These are phyloP conservation scores for Trichonephila clavipes DNA, from an alignment of 1,140 invertebrate genomes.

Conservation along the genomic window DNA sequence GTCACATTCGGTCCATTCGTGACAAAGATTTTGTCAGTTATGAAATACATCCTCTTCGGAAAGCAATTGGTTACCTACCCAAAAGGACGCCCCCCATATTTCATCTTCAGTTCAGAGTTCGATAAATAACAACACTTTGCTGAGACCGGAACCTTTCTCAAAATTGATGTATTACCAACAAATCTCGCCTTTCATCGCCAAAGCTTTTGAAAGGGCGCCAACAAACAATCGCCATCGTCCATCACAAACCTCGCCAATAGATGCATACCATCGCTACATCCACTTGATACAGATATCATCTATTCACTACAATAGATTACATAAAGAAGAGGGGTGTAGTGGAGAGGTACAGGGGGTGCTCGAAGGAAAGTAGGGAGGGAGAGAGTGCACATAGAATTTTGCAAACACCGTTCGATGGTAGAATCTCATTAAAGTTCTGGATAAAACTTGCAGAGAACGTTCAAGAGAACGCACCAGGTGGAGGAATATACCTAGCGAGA, in stretches of 20 bases:
- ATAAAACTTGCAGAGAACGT: conserved; percentile 70
- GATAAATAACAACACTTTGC: conserved; percentile 39
- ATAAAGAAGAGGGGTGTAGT: conserved; percentile 47
- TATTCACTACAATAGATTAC: conserved; percentile 70
- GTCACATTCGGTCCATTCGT: background rate
- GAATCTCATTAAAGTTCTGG: conserved; percentile 74
- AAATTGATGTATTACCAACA: conserved; percentile 61
- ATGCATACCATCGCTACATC: background rate
- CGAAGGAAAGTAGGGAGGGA: background rate
- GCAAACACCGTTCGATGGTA: conserved; percentile 66
- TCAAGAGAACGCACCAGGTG: conserved; percentile 61
- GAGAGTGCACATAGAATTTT: conserved; percentile 68
- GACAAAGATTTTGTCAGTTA: conserved; percentile 41
- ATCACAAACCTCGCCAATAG: conserved; percentile 72
- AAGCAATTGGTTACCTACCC: conserved; percentile 18
- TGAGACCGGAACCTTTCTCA: background rate
- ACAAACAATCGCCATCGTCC: conserved; percentile 70
- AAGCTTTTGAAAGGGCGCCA: conserved; percentile 51
- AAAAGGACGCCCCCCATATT: background rate
- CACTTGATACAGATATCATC: conserved; percentile 75
- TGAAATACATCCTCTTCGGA: conserved; percentile 9
- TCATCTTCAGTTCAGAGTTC: conserved; percentile 30
- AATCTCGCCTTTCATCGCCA: conserved; percentile 68
- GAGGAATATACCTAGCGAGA: conserved; percentile 61
- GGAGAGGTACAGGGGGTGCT: background rate